Percentiles rank a stretch among this genome's conserved stretches.
Evolutionary conservation across 2,888 invertebrate species (phyloP).

Genomic region (Odontocerum albicorne): DNA sequence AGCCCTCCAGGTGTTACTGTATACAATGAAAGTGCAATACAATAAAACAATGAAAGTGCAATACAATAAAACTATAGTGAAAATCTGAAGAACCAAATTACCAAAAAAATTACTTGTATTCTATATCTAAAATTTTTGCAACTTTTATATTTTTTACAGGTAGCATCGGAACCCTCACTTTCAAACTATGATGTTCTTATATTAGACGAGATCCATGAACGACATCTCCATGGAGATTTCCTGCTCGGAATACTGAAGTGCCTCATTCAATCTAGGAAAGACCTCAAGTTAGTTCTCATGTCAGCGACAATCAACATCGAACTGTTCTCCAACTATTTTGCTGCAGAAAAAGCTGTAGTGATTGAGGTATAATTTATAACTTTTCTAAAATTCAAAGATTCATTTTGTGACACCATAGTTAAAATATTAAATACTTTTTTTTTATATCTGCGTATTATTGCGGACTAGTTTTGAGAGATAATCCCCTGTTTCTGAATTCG

Average conservation of each 20-base stretch:
- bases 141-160: constrained; percentile 56
- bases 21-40: no score
- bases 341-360: constrained; percentile 75
- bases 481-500: no score
- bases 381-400: background rate
- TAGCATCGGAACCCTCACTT: constrained; percentile 77
- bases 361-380: constrained; percentile 63
- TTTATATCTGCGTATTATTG: no score
- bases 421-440: no score
- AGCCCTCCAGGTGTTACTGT: no score
- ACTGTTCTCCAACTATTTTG: constrained; percentile 89
- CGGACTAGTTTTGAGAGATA: no score
- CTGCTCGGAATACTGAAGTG: constrained; percentile 93
- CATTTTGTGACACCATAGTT: no score
- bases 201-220: constrained; percentile 96
- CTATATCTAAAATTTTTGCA: no score
- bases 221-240: constrained; percentile 94
- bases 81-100: background rate
- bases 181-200: constrained; percentile 90
- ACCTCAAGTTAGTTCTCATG: constrained; percentile 94
- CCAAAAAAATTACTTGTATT: background rate
- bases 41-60: no score
- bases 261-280: constrained; percentile 73
- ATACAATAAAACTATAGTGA: background rate
- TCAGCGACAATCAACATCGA: constrained; percentile 98